Percentiles rank a stretch among this genome's conserved stretches.
phyloP scores from a whole-genome alignment of 2,113 vertebrate species.

The Hippocampus guttulatus region DNA sequence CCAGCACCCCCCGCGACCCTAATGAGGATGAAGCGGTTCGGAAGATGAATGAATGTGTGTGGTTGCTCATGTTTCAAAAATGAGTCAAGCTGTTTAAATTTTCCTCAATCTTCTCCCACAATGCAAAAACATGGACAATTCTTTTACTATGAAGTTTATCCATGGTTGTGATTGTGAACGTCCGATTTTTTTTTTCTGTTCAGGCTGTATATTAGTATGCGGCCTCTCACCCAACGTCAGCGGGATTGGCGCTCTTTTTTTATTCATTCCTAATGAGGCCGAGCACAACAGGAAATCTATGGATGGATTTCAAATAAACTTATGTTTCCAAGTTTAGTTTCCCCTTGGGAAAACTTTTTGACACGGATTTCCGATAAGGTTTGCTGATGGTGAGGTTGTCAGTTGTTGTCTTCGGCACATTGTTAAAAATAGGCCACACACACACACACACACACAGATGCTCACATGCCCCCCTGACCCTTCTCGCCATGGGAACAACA shows the following conservation, averaged over 20 bases:
- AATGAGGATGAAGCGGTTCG: too few species aligned
- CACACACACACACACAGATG: background rate
- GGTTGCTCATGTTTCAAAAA: too few species aligned
- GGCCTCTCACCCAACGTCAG: background rate
- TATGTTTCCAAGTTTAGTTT: background rate
- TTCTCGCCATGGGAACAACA: slow-evolving; percentile 35
- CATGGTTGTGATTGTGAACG: too few species aligned
- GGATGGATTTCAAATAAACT: background rate
- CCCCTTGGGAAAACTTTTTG: background rate
- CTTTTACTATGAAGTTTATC: too few species aligned
- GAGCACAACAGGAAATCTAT: background rate
- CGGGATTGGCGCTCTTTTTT: background rate
- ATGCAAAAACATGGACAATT: too few species aligned
- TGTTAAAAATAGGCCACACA: background rate
- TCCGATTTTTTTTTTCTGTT: too few species aligned
- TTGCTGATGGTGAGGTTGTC: background rate
- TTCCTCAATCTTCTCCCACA: too few species aligned
- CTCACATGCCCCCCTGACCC: slow-evolving; percentile 22
- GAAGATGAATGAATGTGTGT: too few species aligned
- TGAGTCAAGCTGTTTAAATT: too few species aligned
- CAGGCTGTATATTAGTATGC: too few species aligned
- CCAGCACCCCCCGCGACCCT: too few species aligned
- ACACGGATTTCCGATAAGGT: background rate
- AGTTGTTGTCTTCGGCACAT: slow-evolving; percentile 1
- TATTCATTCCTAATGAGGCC: background rate